These are phyloP conservation scores for Brachypodius melanocephalos DNA, from an alignment of 2,113 vertebrate genomes.

Conservation along the genomic window DNA sequence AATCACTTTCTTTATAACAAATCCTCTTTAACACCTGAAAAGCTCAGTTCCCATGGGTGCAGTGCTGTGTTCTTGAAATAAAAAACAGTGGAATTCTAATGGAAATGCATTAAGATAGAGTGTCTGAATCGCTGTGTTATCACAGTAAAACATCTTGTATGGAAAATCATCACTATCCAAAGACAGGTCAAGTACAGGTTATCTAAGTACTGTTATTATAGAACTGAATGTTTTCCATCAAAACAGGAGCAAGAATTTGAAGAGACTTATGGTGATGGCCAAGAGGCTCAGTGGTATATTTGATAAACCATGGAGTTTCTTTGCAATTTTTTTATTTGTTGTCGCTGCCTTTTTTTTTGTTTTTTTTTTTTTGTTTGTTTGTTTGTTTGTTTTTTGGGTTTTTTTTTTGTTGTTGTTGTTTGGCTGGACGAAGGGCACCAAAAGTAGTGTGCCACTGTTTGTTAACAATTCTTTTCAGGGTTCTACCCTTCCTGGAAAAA, in stretches of 20 bases:
- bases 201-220: conserved; percentile 60
- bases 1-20: conserved; percentile 80
- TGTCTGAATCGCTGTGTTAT: conserved; percentile 69
- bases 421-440: background rate
- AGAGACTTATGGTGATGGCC: conserved; percentile 20
- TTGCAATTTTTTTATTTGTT: background rate
- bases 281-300: background rate
- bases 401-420: background rate
- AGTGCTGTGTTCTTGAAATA: conserved; percentile 70
- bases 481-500: conserved; percentile 5
- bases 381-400: background rate
- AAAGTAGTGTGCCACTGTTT: background rate
- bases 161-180: conserved; percentile 70
- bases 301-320: conserved; percentile 3
- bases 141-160: conserved; percentile 71
- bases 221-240: conserved; percentile 57
- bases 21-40: conserved; percentile 82
- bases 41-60: conserved; percentile 71
- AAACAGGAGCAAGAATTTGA: conserved; percentile 32
- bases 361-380: background rate
- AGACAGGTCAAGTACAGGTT: conserved; percentile 63
- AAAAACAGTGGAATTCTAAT: conserved; percentile 69
- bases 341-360: background rate
- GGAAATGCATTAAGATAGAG: conserved; percentile 68
- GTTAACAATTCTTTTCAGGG: background rate